Percentiles rank a stretch among this genome's conserved stretches.
Conservation (phyloP, 2,888 invertebrate genomes). For the Tubulanus polymorphus region DNA sequence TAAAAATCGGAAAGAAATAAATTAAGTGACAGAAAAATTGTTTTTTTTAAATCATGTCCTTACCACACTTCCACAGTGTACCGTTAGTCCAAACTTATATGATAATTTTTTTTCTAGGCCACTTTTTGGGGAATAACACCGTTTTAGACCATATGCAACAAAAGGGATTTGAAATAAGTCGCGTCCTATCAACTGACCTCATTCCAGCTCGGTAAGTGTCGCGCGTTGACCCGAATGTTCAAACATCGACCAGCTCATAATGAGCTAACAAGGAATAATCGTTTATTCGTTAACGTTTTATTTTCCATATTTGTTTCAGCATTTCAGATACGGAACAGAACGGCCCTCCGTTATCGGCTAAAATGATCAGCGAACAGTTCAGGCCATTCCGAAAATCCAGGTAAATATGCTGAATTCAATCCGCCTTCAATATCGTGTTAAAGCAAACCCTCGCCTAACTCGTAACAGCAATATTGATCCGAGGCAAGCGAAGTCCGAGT, state of each 20-base stretch:
- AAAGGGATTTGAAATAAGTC: constrained; percentile 44
- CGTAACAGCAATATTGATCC: too few relatives aligned
- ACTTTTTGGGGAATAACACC: constrained; percentile 56
- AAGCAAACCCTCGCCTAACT: too few relatives aligned
- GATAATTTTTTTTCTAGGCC: constrained; percentile 43
- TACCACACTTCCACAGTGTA: too few relatives aligned
- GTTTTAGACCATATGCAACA: constrained; percentile 52
- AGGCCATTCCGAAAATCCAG: neutral
- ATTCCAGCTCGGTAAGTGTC: constrained; percentile 31
- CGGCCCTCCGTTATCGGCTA: neutral
- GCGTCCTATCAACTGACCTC: constrained; percentile 31
- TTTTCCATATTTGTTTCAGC: too few relatives aligned
- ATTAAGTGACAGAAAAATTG: too few relatives aligned
- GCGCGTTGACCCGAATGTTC: neutral
- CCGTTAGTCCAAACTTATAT: too few relatives aligned
- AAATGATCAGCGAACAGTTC: neutral
- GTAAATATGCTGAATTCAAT: neutral
- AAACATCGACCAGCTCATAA: neutral
- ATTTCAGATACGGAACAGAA: too few relatives aligned
- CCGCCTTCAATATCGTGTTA: too few relatives aligned
- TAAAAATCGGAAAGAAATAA: too few relatives aligned
- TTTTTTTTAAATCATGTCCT: too few relatives aligned
- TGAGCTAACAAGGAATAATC: neutral
- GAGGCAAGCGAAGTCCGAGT: too few relatives aligned
- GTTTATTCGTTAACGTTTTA: neutral